These are phyloP conservation scores for Fissipunctia ypsillon DNA, from an alignment of 2,888 invertebrate genomes.

Conservation along the genomic window DNA sequence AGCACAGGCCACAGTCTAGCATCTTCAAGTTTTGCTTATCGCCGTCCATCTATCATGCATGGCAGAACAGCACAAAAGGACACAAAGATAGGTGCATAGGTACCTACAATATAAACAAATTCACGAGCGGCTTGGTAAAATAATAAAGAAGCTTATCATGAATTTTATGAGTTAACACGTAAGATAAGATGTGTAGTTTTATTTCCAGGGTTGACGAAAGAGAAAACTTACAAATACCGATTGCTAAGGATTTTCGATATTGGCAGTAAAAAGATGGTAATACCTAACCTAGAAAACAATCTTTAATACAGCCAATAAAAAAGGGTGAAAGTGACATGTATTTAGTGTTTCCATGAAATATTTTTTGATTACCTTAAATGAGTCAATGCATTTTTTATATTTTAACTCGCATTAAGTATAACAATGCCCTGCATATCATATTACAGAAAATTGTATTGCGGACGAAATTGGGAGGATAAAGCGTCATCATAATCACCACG, in stretches of 20 bases:
- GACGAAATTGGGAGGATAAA: not conserved
- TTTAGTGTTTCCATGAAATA: slow-evolving; percentile 30
- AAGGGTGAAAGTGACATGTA: slow-evolving; percentile 5
- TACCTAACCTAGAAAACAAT: too few relatives aligned
- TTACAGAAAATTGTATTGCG: too few relatives aligned
- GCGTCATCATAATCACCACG: not conserved
- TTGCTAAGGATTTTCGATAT: not conserved
- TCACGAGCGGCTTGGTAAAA: not conserved
- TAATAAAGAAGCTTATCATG: slow-evolving; percentile 22
- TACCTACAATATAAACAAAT: slow-evolving; percentile 16
- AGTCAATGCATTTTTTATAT: not conserved
- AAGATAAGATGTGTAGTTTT: slow-evolving; percentile 24
- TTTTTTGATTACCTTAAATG: not conserved
- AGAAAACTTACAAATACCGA: not conserved
- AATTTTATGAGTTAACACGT: slow-evolving; percentile 17
- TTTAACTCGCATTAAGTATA: not conserved
- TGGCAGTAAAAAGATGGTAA: not conserved
- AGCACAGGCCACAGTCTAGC: too few relatives aligned
- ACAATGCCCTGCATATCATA: not conserved
- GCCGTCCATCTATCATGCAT: not conserved
- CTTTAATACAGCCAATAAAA: not conserved
- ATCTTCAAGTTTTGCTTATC: not conserved
- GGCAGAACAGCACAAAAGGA: not conserved
- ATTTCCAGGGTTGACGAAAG: slow-evolving; percentile 18
- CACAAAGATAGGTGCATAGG: not conserved